These are phyloP conservation scores for Meiosimyza decipiens DNA, from an alignment of 2,888 invertebrate genomes.

Conservation along the genomic window DNA sequence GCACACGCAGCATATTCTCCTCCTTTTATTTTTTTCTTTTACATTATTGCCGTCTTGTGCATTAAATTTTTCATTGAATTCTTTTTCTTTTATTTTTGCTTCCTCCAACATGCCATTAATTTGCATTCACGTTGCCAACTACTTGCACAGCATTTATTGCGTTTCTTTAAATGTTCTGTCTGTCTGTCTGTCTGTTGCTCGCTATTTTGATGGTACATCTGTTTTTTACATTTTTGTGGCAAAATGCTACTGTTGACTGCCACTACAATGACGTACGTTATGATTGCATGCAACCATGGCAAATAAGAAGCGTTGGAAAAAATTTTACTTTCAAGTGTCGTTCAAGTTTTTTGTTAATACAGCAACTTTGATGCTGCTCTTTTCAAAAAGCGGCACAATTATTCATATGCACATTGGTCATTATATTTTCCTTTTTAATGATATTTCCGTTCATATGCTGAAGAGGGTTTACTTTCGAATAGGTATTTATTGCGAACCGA, in stretches of 20 bases:
- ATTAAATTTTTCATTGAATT: neutral
- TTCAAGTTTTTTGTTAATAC: neutral
- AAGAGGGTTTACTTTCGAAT: too few relatives aligned
- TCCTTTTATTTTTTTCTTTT: neutral
- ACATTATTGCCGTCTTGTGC: neutral
- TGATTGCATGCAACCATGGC: too few relatives aligned
- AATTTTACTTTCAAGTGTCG: too few relatives aligned
- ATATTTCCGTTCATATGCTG: too few relatives aligned
- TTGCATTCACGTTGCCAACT: neutral
- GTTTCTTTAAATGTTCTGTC: constrained; percentile 14
- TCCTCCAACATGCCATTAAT: constrained; percentile 16
- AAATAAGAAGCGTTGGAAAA: too few relatives aligned
- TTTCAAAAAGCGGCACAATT: too few relatives aligned
- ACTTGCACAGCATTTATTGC: neutral
- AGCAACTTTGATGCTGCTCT: constrained; percentile 18
- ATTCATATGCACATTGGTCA: too few relatives aligned
- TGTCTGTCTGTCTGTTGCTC: constrained; percentile 16
- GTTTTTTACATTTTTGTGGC: neutral
- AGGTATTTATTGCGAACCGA: too few relatives aligned
- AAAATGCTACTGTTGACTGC: constrained; percentile 24
- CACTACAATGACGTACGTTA: neutral
- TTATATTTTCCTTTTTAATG: too few relatives aligned
- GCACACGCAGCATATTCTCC: neutral
- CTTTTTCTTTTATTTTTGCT: neutral
- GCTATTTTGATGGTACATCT: neutral